A percentile compares a stretch with the other conserved stretches of the same genome.
Evolutionary conservation across 2,797 vertebrate species (phyloP).

Genomic region (Acropternis orthonyx): DNA sequence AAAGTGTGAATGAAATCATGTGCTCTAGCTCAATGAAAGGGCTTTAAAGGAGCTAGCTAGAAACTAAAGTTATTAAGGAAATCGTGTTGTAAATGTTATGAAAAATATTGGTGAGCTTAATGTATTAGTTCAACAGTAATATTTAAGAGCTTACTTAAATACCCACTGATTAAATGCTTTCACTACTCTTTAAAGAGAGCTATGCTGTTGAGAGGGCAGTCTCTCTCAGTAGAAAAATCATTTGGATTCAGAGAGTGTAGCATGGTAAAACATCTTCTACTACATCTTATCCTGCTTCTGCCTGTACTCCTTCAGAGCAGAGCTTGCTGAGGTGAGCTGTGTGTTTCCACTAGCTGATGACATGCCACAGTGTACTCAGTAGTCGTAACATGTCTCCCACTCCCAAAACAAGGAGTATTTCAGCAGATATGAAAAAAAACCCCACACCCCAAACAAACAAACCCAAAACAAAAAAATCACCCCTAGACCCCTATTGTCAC

Average conservation of each 20-base stretch:
- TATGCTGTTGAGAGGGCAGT: not conserved
- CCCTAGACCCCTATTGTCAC: rapidly evolving
- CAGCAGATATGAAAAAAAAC: not conserved
- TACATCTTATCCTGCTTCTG: not conserved
- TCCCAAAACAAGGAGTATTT: not conserved
- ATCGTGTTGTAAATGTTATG: not conserved
- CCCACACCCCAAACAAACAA: too few relatives aligned
- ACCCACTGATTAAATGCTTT: not conserved
- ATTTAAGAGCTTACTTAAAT: not conserved
- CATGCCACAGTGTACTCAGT: too few relatives aligned
- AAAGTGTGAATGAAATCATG: constrained; percentile 39
- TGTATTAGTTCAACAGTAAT: not conserved
- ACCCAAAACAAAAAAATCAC: not conserved
- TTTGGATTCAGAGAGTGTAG: constrained; percentile 21
- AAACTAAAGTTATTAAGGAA: constrained; percentile 34
- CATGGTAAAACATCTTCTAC: not conserved
- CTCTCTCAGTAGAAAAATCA: not conserved
- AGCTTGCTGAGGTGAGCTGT: not conserved
- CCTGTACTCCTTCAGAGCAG: not conserved
- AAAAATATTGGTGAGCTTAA: not conserved
- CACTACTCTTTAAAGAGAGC: not conserved
- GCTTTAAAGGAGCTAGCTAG: not conserved
- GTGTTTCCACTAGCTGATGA: not conserved
- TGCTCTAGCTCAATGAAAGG: constrained; percentile 18
- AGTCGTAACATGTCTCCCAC: not conserved